Base-by-base conservation (phyloP, 2,113 vertebrate species). In the Sitta europaea region DNA sequence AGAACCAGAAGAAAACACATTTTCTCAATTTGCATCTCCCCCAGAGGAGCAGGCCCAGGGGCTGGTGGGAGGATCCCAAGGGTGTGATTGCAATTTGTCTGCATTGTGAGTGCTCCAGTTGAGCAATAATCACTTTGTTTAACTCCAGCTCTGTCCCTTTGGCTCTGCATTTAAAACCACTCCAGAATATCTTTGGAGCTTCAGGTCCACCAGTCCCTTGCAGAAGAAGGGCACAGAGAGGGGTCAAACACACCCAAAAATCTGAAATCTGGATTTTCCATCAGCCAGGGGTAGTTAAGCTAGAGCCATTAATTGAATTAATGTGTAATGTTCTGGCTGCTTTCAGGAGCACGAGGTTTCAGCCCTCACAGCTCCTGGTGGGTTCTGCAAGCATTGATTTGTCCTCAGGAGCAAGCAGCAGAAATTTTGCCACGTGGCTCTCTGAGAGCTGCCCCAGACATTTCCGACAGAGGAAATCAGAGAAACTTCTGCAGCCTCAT, bases 81-180 rank as follows among this genome's bases (percentile, higher is more conserved):
- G 65, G 21, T 61, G 47, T 55, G 72, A 95, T 93, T 66, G 55
- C 72, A 88, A 88, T 93, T 93, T 96, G 75, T 42, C 59, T 88
- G 83, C 80, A 72, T 80, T 92, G 91, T 91, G 89, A 84, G 54
- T 6, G 14, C 77, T 74, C 75, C 82, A 70, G 75, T 92, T 94
- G 54, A 65, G 87, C 55, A 87, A 90, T 35, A 86, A 76, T 72
- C 63, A 54, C 61, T 90, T 86, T 88, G 72, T 94, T 92, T 48
- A 77, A 57, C 43, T 82, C 86, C 40, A 54, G 54, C 91, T 93
- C 81, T 48, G 38, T 55, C 85, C 92, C 38, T 68, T 33, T 42
- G 38, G 31, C 42, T 28, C 54, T 42, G 35, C 57, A 0, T 40
- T 47, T 36, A 14, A 62, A 81, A 93, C 10, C 33, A 12, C 50